phyloP scores from a whole-genome alignment of 2,888 invertebrate genomes.

The Cremastinae sp. region DNA sequence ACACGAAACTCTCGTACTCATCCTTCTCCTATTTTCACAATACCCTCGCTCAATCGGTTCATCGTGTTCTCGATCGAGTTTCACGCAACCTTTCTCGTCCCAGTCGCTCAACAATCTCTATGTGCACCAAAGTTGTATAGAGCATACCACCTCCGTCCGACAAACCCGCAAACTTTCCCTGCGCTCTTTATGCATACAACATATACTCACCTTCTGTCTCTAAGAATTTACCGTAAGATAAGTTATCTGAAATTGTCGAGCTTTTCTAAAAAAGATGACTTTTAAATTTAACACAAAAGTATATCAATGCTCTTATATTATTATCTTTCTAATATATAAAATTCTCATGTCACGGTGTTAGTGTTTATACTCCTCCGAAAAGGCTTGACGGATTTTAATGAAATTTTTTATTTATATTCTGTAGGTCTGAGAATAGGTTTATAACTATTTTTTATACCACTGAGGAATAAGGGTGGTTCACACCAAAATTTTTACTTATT shows the following conservation, averaged over 20 bases:
- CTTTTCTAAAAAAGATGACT: constrained; percentile 9
- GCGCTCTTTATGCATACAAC: constrained; percentile 10
- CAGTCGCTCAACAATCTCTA: constrained; percentile 45
- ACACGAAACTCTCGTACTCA: constrained; percentile 36
- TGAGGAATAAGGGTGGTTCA: too few relatives aligned
- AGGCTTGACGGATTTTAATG: too few relatives aligned
- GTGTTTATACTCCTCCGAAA: too few relatives aligned
- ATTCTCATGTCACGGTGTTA: too few relatives aligned
- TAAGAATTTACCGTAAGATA: constrained; percentile 18
- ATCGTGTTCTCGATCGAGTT: constrained; percentile 43
- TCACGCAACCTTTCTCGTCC: constrained; percentile 28
- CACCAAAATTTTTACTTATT: too few relatives aligned
- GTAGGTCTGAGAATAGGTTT: too few relatives aligned
- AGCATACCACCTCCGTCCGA: constrained; percentile 8
- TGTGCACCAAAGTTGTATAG: constrained; percentile 36
- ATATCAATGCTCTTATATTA: constrained; percentile 13
- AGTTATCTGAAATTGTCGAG: constrained; percentile 24
- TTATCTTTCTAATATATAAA: too few relatives aligned
- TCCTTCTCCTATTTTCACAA: constrained; percentile 17
- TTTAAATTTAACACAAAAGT: constrained; percentile 10
- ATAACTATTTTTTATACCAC: too few relatives aligned
- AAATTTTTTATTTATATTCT: too few relatives aligned
- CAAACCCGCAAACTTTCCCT: constrained; percentile 45
- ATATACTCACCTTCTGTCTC: constrained; percentile 8
- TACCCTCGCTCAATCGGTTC: constrained; percentile 43